Evolutionary conservation across 2,888 invertebrate species (phyloP).

Genomic region (Alentia gelatinosa): DNA sequence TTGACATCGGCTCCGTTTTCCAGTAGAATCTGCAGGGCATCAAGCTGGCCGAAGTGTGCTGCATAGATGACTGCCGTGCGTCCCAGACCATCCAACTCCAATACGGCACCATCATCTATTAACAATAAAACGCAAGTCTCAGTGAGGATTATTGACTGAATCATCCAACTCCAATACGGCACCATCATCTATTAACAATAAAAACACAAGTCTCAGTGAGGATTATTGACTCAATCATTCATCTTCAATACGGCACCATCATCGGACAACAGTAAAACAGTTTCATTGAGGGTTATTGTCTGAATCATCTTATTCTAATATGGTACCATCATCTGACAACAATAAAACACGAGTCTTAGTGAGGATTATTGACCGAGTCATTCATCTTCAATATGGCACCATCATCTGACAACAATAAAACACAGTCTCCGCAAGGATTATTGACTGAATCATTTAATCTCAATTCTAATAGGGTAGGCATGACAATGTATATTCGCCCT

Average conservation of each 20-base stretch:
- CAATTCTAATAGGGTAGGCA: too few species aligned
- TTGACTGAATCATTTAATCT: constrained; percentile 76
- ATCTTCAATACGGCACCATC: constrained; percentile 66
- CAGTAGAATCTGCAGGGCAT: constrained; percentile 74
- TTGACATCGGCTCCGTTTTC: constrained; percentile 76
- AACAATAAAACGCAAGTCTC: neutral
- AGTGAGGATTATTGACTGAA: too few species aligned
- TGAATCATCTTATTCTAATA: constrained; percentile 74
- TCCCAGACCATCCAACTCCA: constrained; percentile 76
- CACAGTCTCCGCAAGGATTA: too few species aligned
- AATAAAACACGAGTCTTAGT: too few species aligned
- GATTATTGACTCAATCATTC: too few species aligned
- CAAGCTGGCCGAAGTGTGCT: constrained; percentile 73
- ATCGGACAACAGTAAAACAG: too few species aligned
- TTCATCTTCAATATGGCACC: constrained; percentile 70
- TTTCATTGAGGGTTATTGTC: too few species aligned
- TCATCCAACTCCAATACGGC: constrained; percentile 73
- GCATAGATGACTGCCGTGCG: constrained; percentile 78
- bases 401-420: neutral
- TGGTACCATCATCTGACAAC: constrained; percentile 4
- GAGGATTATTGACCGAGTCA: too few species aligned
- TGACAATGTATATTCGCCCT: too few species aligned
- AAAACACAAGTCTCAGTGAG: too few species aligned
- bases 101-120: constrained; percentile 52
- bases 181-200: constrained; percentile 4